Percentiles rank a stretch among this genome's conserved stretches.
These are phyloP conservation scores for Drosophila ohnishii DNA, from an alignment of 1,140 invertebrate species.

Conservation along the genomic window DNA sequence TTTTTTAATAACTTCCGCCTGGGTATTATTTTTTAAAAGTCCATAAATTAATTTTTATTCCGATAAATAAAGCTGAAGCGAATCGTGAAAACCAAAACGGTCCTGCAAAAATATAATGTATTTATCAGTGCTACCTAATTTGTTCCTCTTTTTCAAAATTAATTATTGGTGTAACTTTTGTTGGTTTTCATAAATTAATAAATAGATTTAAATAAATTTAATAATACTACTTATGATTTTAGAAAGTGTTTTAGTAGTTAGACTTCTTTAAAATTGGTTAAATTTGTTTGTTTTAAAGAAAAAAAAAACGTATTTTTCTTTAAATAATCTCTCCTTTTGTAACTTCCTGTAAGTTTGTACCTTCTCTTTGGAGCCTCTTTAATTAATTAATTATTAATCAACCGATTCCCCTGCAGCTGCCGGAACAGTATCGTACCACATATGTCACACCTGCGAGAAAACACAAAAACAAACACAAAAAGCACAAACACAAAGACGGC, in stretches of 20 bases:
- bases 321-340: not conserved
- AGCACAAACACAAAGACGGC: constrained; percentile 95
- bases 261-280: not conserved
- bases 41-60: not conserved
- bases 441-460: constrained; percentile 95
- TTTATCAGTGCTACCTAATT: not conserved
- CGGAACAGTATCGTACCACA: constrained; percentile 97
- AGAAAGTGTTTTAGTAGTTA: not conserved
- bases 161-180: not conserved
- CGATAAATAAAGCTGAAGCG: not conserved
- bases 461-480: constrained; percentile 97
- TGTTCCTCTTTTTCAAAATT: not conserved
- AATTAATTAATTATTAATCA: not conserved
- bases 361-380: not conserved
- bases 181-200: not conserved
- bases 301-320: not conserved
- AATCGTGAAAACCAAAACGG: not conserved
- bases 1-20: not conserved
- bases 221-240: not conserved
- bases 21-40: not conserved
- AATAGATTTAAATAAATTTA: not conserved
- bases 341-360: not conserved
- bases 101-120: not conserved
- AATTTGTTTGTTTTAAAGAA: not conserved
- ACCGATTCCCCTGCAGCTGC: constrained; percentile 86